Evolutionary conservation across 2,888 invertebrate species (phyloP), one percentile per base, ranked within the genome.

Genomic region (Mesorhabditis sp.): DNA sequence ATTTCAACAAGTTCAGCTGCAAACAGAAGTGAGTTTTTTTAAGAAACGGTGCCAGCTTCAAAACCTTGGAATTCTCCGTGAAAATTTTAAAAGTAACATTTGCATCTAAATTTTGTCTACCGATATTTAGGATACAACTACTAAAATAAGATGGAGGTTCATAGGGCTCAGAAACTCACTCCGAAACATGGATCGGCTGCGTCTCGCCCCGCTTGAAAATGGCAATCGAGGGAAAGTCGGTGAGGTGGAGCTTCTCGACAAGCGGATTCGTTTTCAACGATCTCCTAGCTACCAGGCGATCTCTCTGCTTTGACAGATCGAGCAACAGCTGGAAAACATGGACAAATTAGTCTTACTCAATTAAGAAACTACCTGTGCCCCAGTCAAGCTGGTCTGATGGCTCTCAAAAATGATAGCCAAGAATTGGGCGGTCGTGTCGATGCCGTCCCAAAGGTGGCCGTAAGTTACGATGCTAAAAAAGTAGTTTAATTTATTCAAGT

Each of bases 161-260:
- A n/a, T n/a, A n/a, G n/a, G n/a, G n/a, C n/a, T n/a, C n/a, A n/a
- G n/a, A n/a, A n/a, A 71, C 76, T 77, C 45, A 83, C 82, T 84
- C 83, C 13, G 82, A 77, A 15, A 81, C 74, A 10, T 80, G 69
- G 43, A 82, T 75, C 15, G 84, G 84, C 45, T 76, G 74, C 45
- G 77, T 73, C 65, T 84, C 80, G 67, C 83, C 84, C 62, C 80
- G 70, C 58, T 77, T 80, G 74, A 83, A 84, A 50, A 84, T 77
- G 3, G 81, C 84, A 58, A 84, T 43, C 5, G 83, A 80, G 45
- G 84, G 84, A 70, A 82, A 84, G 71, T 84, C 84, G 44, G 75
- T 76, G 15, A 84, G 78, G 70, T 83, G 82, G 50, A 84, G 75
- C 0, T 80, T 81, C 43, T 82, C 80, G 4, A 75, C 81, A 13